phyloP scores from a whole-genome alignment of 2,797 vertebrate species.

The Neosilurus mollespiculum region DNA sequence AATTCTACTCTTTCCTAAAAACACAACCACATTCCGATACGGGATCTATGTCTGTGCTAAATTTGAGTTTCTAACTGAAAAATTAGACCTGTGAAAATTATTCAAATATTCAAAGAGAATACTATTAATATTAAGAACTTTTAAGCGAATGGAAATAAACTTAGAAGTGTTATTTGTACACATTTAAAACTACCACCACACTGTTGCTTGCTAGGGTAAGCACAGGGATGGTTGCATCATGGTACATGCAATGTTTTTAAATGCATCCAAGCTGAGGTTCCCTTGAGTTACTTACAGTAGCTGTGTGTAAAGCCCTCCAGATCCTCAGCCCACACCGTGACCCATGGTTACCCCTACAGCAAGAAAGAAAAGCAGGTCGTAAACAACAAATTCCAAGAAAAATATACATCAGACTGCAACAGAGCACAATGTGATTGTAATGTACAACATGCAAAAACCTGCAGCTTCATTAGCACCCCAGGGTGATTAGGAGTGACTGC shows the following conservation, averaged over 20 bases:
- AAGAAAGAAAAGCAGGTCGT: constrained; percentile 52
- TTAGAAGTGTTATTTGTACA: not conserved
- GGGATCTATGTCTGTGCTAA: not conserved
- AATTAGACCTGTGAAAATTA: not conserved
- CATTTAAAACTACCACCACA: not conserved
- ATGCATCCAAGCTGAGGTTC: not conserved
- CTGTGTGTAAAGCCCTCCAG: constrained; percentile 62
- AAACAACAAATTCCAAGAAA: not conserved
- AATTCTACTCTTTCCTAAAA: not conserved
- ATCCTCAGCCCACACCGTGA: constrained; percentile 72
- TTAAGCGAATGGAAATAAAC: not conserved
- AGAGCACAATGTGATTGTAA: not conserved
- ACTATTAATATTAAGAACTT: not conserved
- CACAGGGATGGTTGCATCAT: not conserved
- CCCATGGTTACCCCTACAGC: constrained; percentile 74
- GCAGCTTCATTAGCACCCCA: constrained; percentile 23
- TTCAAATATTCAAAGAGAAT: not conserved
- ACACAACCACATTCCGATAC: not conserved
- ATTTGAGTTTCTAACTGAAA: not conserved
- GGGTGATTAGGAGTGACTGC: constrained; percentile 20
- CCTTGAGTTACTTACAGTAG: constrained; percentile 65
- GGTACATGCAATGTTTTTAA: not conserved
- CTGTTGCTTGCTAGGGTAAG: not conserved
- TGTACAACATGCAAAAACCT: not conserved
- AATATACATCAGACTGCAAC: constrained; percentile 5